A percentile compares a stretch with the other conserved stretches of the same genome.
Evolutionary conservation across 2,113 vertebrate species (phyloP).

Genomic region (Platysternon megacephalum): DNA sequence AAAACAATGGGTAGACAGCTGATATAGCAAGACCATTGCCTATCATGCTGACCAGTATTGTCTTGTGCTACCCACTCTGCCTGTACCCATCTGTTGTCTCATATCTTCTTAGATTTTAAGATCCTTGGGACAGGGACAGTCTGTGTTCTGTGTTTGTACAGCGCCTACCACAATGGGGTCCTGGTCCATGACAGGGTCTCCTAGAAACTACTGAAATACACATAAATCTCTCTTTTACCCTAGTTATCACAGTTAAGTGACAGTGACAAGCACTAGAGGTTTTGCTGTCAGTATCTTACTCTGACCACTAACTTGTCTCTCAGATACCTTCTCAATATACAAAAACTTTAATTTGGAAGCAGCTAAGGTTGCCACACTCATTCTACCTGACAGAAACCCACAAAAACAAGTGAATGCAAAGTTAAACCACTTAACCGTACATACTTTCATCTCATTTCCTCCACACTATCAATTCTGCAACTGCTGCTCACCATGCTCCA

Average conservation of each 20-base stretch:
- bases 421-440: background rate
- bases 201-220: background rate
- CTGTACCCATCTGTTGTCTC: background rate
- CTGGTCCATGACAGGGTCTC: background rate
- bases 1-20: background rate
- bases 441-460: background rate
- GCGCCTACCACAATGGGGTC: background rate
- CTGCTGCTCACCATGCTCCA: background rate
- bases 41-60: background rate
- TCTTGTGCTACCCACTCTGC: background rate
- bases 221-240: background rate
- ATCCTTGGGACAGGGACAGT: background rate
- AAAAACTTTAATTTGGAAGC: background rate
- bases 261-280: background rate
- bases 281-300: background rate
- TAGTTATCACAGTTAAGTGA: background rate
- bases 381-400: background rate
- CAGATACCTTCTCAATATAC: background rate
- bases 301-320: background rate
- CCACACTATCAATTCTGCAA: background rate
- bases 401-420: background rate
- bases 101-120: background rate
- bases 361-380: background rate
- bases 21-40: background rate
- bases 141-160: background rate